Percentiles rank a stretch among this genome's conserved stretches.
Conservation (phyloP, 2,113 vertebrate species). For the Nerophis ophidion region DNA sequence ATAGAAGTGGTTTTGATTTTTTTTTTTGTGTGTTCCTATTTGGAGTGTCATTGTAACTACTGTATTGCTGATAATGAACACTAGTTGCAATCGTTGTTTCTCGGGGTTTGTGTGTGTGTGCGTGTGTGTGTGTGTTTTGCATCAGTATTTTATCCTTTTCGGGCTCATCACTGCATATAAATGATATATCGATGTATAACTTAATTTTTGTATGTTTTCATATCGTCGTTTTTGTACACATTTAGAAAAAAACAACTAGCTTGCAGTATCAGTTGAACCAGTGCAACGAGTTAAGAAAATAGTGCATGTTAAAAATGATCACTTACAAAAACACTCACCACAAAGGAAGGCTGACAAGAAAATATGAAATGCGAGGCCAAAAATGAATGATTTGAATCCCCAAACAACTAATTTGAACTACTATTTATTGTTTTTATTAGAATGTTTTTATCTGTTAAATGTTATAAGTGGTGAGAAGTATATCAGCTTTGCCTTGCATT, state of each 20-base stretch:
- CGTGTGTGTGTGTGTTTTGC: constrained; percentile 53
- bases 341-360: constrained; percentile 77
- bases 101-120: constrained; percentile 70
- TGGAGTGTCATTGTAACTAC: constrained; percentile 98
- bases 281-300: constrained; percentile 64
- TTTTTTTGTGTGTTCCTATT: constrained; percentile 86
- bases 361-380: constrained; percentile 20
- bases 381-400: constrained; percentile 35
- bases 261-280: constrained; percentile 94
- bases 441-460: constrained; percentile 56
- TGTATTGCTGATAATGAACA: constrained; percentile 98
- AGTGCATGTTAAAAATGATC: constrained; percentile 50
- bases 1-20: constrained; percentile 90
- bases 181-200: constrained; percentile 90
- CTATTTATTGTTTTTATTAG: constrained; percentile 23
- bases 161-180: constrained; percentile 97
- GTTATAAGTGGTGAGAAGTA: constrained; percentile 46
- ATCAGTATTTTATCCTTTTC: constrained; percentile 99
- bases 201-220: constrained; percentile 96
- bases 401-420: constrained; percentile 31
- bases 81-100: constrained; percentile 88
- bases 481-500: constrained; percentile 56
- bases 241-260: constrained; percentile 80
- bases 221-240: constrained; percentile 86
- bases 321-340: constrained; percentile 55